Evolutionary conservation across 2,797 vertebrate species (phyloP).

Genomic region (Mycteria americana): DNA sequence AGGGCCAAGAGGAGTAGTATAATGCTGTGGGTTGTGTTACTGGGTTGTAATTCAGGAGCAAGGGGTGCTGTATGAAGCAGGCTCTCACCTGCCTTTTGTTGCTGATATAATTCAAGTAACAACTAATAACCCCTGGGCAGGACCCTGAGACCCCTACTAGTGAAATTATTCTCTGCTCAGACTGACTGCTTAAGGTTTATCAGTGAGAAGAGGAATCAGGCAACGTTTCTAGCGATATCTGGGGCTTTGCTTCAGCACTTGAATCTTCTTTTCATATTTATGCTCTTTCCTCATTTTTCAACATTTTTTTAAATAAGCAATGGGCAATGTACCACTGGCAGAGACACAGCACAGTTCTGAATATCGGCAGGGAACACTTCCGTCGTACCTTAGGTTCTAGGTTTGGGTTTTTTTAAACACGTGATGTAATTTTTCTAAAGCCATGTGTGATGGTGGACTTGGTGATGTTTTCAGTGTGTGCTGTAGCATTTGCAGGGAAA

Average conservation of each 20-base stretch:
- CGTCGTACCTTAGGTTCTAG: background rate
- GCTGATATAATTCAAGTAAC: background rate
- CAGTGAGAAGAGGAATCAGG: background rate
- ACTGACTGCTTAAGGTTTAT: background rate
- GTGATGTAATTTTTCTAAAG: background rate
- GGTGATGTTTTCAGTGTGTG: background rate
- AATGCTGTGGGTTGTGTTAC: background rate
- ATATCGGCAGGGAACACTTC: background rate
- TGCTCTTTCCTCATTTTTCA: background rate
- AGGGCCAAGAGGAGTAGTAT: background rate
- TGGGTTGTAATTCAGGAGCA: background rate
- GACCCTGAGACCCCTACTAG: background rate
- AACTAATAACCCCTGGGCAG: background rate
- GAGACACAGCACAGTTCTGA: background rate
- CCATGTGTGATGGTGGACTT: background rate
- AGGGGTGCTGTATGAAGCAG: background rate
- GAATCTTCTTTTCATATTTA: background rate
- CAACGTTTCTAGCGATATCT: background rate
- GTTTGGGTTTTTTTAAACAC: rapidly evolving
- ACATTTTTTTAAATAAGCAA: rapidly evolving
- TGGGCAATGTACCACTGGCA: background rate
- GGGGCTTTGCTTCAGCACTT: background rate
- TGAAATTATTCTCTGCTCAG: background rate
- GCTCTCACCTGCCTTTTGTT: background rate
- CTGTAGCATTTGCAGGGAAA: background rate